These are phyloP conservation scores for Gordius sp. DNA, from an alignment of 2,888 invertebrate species.

Conservation along the genomic window DNA sequence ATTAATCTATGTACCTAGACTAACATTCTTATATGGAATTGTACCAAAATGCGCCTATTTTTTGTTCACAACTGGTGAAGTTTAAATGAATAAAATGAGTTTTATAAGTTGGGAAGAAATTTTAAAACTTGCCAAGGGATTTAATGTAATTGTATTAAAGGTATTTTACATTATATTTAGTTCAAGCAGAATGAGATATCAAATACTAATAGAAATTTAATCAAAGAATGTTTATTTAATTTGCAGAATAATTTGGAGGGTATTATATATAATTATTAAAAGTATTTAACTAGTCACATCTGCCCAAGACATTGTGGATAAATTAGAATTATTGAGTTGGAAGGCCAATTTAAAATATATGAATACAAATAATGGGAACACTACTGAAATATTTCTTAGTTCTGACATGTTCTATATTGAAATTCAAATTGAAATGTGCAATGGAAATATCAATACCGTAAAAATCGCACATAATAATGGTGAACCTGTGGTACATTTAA, in stretches of 20 bases:
- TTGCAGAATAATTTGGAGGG: neutral
- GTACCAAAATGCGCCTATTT: no score
- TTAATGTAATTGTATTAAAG: no score
- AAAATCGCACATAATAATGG: slow-evolving; percentile 13
- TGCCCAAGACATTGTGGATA: slow-evolving; percentile 5
- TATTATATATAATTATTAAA: neutral
- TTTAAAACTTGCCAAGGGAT: no score
- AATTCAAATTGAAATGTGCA: slow-evolving; percentile 6
- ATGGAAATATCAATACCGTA: neutral
- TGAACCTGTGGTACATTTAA: neutral
- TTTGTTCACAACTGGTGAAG: no score
- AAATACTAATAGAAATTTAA: neutral
- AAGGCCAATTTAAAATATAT: slow-evolving; percentile 7
- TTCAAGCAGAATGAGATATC: no score
- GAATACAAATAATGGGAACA: neutral
- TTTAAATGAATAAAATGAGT: no score
- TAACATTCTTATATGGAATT: no score
- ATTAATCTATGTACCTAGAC: no score
- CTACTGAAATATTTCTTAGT: slow-evolving; percentile 6
- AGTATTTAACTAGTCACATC: neutral
- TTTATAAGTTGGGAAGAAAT: no score
- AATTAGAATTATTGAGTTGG: slow-evolving; percentile 4
- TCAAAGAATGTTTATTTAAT: neutral
- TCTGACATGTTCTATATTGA: slow-evolving; percentile 14
- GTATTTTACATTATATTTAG: no score